Conservation (phyloP, 2,113 vertebrate genomes). For the Cebidichthys violaceus region DNA sequence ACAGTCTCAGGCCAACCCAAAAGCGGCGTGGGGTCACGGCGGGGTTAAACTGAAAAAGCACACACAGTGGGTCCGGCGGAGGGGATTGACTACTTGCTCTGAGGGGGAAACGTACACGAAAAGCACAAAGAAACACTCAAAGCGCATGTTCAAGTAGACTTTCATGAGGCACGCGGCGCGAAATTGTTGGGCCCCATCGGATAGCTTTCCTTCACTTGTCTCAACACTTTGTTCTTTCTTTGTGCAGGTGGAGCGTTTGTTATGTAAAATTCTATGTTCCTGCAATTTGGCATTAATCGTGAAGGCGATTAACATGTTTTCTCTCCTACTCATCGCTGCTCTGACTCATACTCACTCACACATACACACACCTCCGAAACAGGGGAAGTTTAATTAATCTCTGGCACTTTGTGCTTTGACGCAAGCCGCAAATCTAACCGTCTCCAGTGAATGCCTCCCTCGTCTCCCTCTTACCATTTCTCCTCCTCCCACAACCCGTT, state of each 20-base stretch:
- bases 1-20: constrained; percentile 53
- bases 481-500: constrained; percentile 55
- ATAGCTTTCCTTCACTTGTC: constrained; percentile 1
- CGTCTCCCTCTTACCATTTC: constrained; percentile 46
- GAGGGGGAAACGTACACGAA: constrained; percentile 26
- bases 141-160: not conserved
- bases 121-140: constrained; percentile 11
- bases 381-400: constrained; percentile 77
- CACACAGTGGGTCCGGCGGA: constrained; percentile 36
- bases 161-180: not conserved
- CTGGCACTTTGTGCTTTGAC: constrained; percentile 66
- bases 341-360: constrained; percentile 67
- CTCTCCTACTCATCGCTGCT: constrained; percentile 61
- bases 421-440: constrained; percentile 61
- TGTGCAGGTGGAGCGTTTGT: constrained; percentile 34
- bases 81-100: constrained; percentile 31
- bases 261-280: constrained; percentile 54
- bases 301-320: constrained; percentile 71
- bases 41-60: constrained; percentile 76
- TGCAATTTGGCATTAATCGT: constrained; percentile 59
- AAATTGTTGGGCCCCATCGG: constrained; percentile 1
- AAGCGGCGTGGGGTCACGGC: constrained; percentile 52
- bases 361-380: constrained; percentile 61
- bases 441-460: constrained; percentile 65
- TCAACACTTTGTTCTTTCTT: constrained; percentile 30